Evolutionary conservation across 2,113 vertebrate genomes (phyloP).

Genomic region (Podilymbus podiceps): DNA sequence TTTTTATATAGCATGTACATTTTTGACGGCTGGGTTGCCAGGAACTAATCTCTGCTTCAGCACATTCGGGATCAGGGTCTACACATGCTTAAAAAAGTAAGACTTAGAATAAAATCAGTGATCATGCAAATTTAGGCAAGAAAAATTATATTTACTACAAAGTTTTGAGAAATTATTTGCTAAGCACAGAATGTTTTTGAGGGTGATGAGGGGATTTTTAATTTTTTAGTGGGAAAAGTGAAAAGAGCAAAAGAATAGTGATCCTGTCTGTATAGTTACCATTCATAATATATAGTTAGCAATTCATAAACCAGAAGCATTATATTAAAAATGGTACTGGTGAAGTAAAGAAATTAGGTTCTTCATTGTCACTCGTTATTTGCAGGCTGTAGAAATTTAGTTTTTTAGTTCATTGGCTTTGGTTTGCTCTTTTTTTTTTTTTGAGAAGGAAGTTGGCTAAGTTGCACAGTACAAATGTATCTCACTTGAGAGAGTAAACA

Average conservation of each 20-base stretch:
- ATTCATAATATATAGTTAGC: too few relatives aligned
- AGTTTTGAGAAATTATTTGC: not conserved
- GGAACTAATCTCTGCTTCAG: not conserved
- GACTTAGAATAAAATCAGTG: not conserved
- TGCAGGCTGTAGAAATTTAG: not conserved
- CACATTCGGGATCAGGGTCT: not conserved
- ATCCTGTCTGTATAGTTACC: not conserved
- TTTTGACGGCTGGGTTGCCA: not conserved
- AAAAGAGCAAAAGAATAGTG: not conserved
- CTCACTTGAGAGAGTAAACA: not conserved
- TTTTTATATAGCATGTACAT: not conserved
- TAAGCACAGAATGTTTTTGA: not conserved
- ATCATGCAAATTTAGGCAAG: not conserved
- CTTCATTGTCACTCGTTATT: not conserved
- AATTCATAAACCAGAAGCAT: not conserved
- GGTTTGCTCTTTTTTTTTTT: not conserved
- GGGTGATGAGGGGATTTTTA: not conserved
- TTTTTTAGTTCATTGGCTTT: not conserved
- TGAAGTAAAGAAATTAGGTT: not conserved
- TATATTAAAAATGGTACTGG: not conserved
- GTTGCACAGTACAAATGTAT: not conserved
- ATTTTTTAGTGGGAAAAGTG: not conserved
- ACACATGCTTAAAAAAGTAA: not conserved
- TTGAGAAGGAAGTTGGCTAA: not conserved
- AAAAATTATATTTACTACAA: not conserved